Evolutionary conservation across 30 jellyfish, hydroid and myxozoan species (phyloP), one percentile per base, ranked within the genome.

Genomic region (Aurelia aurita complex sp. Pacific): DNA sequence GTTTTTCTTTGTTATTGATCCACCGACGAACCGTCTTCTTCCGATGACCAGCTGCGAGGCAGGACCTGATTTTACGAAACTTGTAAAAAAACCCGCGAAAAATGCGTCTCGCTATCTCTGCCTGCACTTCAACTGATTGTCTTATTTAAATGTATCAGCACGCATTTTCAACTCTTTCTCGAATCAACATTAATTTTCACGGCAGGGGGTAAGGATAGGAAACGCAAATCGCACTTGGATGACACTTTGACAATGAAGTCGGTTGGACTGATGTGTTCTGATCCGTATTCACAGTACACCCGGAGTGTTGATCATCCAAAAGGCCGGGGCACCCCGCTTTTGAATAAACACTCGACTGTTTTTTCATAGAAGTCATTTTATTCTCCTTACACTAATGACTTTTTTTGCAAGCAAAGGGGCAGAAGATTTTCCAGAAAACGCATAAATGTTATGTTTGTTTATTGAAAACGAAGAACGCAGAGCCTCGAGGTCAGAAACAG

Each of bases 161-260:
- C 85, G 85, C 40, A 51, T 60, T 69, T 70, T 69, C 73, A 72
- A 57, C 79, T 72, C 46, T 66, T 74, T 84, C 87, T 84, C 93
- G 84, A 69, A 74, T 73, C 93, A 84, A 73, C 87, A 84, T 84
- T 46, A 84, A 84, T 74, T 84, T 74, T 55, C 93, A 42, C 93
- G 63, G 93, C 93, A 84, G 87, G 93, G 87, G 81, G 91, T 69
- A 50, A 29, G 63, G 70, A 73, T 73, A 73, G 93, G 93, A 84
- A 84, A 73, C 87, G 85, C 35, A 53, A 50, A 63, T 84, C 76
- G 70, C 81, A 67, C 93, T 73, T 84, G 42, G 82, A 62, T 74
- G 93, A 84, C 93, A 84, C 93, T 84, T 84, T 84, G 87, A 84
- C 93, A 73, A 73, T 84, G 52, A 64, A 51, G 93, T 50, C 84